Evolutionary conservation across 1,140 invertebrate genomes (phyloP).

Genomic region (Anadara kagoshimensis): DNA sequence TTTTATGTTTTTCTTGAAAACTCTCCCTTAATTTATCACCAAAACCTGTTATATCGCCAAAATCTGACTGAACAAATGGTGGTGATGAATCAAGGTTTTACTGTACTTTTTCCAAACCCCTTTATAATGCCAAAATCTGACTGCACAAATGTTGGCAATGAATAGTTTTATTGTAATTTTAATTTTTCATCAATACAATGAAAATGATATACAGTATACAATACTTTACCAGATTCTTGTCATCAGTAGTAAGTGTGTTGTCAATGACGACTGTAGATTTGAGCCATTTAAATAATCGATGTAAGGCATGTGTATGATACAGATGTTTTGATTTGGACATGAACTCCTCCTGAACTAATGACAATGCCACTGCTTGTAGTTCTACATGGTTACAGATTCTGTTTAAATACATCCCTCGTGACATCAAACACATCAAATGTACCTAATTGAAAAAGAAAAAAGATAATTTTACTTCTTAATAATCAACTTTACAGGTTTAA

Average conservation of each 20-base stretch:
- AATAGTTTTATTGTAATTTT: not conserved
- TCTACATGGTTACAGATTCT: conserved; percentile 80
- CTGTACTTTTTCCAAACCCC: too few relatives aligned
- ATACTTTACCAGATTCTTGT: not conserved
- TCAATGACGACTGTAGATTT: conserved; percentile 9
- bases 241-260: not conserved
- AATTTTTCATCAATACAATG: not conserved
- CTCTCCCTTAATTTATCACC: too few relatives aligned
- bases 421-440: conserved; percentile 87
- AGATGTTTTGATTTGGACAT: not conserved
- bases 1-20: too few relatives aligned
- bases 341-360: conserved; percentile 79
- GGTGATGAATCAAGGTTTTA: too few relatives aligned
- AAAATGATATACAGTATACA: not conserved
- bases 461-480: too few relatives aligned
- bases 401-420: conserved; percentile 88
- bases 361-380: conserved; percentile 81
- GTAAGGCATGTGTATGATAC: conserved; percentile 8
- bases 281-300: conserved; percentile 41
- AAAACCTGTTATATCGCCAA: too few relatives aligned
- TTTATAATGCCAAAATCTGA: too few relatives aligned
- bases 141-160: too few relatives aligned
- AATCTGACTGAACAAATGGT: too few relatives aligned
- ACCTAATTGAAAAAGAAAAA: too few relatives aligned
- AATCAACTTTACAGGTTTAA: too few relatives aligned